Evolutionary conservation across 2,113 vertebrate genomes (phyloP), one percentile per base, ranked within the genome.

Genomic region (Phalacrocorax brasilianus): DNA sequence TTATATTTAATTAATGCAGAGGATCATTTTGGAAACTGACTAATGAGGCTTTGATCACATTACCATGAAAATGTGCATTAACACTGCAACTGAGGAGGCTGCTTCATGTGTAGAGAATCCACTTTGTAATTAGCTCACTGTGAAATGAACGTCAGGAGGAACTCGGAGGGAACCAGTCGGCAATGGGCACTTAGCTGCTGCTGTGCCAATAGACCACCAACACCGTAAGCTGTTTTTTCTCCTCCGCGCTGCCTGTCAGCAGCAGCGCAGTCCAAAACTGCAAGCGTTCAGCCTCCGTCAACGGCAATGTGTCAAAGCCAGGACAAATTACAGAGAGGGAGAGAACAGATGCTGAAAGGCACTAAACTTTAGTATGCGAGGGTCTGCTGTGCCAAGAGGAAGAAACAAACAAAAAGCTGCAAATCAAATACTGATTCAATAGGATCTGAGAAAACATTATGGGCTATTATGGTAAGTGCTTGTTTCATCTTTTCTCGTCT

Each of bases 1-100:
- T 98, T 98, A 98, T 98, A 98, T 99, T 98, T 98, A 99, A 99
- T 99, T 99, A 99, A 99, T 98, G 98, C 98, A 98, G 97, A 98
- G 97, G 98, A 98, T 98, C 98, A 97, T 99, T 99, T 99, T 98
- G 98, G 98, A 99, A 98, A 99, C 98, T 94, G 91, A 95, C 97
- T 99, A 99, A 99, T 99, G 99, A 99, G 99, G 98, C 98, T 98
- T 98, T 98, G 99, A 98, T 99, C 99, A 99, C 98, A 98, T 98
- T 98, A 98, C 97, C 98, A 98, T 99, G 98, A 99, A 99, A 98
- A 98, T 98, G 98, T 98, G 97, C 98, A 98, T 98, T 98, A 98
- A 97, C 97, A 97, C 95, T 70, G 72, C 98, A 97, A 98, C 96
- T 95, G 98, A 97, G 97, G 97, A 98, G 98, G 97, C 97, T 97